Evolutionary conservation across 2,888 invertebrate genomes (phyloP).

Genomic region (Tanypteryx hageni): DNA sequence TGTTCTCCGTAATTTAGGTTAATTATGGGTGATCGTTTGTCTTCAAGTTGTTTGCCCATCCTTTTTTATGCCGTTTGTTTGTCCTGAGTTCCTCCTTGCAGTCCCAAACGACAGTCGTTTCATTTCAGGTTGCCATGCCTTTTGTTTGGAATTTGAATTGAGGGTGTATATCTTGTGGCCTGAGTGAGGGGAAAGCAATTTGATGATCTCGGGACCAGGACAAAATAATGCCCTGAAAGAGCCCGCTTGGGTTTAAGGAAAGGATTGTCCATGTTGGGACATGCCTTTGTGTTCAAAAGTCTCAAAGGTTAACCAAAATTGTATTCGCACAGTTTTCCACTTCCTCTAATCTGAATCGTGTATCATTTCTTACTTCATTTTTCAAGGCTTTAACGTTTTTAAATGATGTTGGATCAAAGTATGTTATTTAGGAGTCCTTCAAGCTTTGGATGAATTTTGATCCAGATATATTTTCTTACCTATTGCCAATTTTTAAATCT

Average conservation of each 20-base stretch:
- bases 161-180: slow-evolving; percentile 49
- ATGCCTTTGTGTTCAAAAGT: slow-evolving; percentile 42
- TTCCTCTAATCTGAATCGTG: slow-evolving; percentile 56
- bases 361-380: slow-evolving; percentile 61
- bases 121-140: slow-evolving; percentile 22
- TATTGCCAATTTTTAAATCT: slow-evolving; percentile 58
- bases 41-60: not conserved
- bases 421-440: slow-evolving; percentile 40
- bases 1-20: not conserved
- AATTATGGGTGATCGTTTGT: not conserved
- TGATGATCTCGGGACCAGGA: slow-evolving; percentile 52
- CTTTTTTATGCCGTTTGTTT: not conserved
- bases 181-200: slow-evolving; percentile 46
- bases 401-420: slow-evolving; percentile 59
- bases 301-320: slow-evolving; percentile 61
- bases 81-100: not conserved
- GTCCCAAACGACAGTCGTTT: slow-evolving; percentile 12
- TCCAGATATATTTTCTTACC: slow-evolving; percentile 64
- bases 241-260: not conserved
- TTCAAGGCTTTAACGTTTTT: slow-evolving; percentile 60
- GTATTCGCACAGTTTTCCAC: slow-evolving; percentile 63
- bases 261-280: slow-evolving; percentile 52
- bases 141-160: slow-evolving; percentile 13
- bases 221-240: not conserved
- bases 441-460: slow-evolving; percentile 63